Evolutionary conservation across 2,888 invertebrate species (phyloP).

Genomic region (Octonoba sinensis): DNA sequence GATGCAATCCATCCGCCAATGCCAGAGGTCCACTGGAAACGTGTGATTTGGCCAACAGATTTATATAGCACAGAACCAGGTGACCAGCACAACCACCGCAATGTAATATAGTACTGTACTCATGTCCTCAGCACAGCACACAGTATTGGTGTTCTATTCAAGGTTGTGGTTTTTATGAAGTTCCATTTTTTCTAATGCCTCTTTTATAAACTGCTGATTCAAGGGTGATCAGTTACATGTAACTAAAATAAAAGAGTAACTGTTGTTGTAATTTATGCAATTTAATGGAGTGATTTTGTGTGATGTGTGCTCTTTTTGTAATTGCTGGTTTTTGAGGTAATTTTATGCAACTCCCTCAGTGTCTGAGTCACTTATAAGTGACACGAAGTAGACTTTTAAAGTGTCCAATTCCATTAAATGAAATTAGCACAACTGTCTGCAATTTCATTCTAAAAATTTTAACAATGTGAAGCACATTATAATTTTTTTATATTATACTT

Average conservation of each 20-base stretch:
- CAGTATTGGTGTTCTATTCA: constrained; percentile 46
- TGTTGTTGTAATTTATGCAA: neutral
- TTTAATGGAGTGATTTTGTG: neutral
- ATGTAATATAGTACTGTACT: constrained; percentile 24
- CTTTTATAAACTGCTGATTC: constrained; percentile 25
- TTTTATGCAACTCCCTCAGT: too few species aligned
- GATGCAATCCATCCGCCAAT: constrained; percentile 54
- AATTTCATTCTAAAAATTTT: too few species aligned
- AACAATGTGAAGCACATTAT: too few species aligned
- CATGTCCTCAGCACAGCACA: constrained; percentile 15
- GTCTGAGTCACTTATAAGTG: too few species aligned
- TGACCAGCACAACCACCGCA: constrained; percentile 31
- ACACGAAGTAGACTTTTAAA: too few species aligned
- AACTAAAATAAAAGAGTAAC: neutral
- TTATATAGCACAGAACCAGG: constrained; percentile 25
- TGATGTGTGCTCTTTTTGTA: too few species aligned
- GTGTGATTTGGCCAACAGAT: constrained; percentile 35
- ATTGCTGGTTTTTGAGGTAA: too few species aligned
- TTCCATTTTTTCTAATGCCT: constrained; percentile 32
- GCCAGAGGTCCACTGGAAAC: constrained; percentile 42
- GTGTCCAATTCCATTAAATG: too few species aligned
- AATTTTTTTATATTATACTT: too few species aligned
- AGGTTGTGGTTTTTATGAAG: constrained; percentile 57
- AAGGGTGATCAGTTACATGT: neutral
- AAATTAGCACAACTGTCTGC: too few species aligned